phyloP scores from a whole-genome alignment of 2,888 invertebrate genomes.

The Penaeus monodon region DNA sequence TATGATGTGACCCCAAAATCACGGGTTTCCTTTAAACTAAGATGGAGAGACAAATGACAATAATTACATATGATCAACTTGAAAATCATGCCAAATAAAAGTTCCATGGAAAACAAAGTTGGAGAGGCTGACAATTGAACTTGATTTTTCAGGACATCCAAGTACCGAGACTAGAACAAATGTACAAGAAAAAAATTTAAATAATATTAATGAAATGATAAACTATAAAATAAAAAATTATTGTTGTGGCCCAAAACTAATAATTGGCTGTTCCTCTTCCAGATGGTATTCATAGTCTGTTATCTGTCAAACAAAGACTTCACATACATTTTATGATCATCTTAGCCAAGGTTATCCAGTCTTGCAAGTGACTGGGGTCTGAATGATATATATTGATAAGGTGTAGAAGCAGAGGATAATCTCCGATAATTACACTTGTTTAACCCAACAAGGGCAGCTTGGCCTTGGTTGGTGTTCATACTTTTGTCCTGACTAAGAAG shows the following conservation, averaged over 20 bases:
- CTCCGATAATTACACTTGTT: no score
- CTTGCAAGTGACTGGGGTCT: slow-evolving; percentile 5
- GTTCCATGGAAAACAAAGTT: slow-evolving; percentile 32
- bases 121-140: slow-evolving; percentile 27
- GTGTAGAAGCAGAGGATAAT: no score
- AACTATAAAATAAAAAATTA: no score
- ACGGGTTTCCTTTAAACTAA: slow-evolving; percentile 16
- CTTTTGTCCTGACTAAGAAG: slow-evolving; percentile 23
- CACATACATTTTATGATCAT: slow-evolving; percentile 18
- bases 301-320: slow-evolving; percentile 5
- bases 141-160: slow-evolving; percentile 24
- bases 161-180: slow-evolving; percentile 54
- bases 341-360: slow-evolving; percentile 28
- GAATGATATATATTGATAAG: no score
- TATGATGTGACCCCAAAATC: slow-evolving; percentile 46
- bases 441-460: no score
- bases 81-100: slow-evolving; percentile 44
- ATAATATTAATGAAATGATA: no score
- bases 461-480: slow-evolving; percentile 3
- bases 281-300: slow-evolving; percentile 21
- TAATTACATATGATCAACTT: slow-evolving; percentile 26
- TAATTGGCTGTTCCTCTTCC: background rate
- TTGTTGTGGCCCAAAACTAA: slow-evolving; percentile 49
- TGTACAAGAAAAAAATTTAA: slow-evolving; percentile 37
- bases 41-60: slow-evolving; percentile 44